Conservation (phyloP, 2,888 invertebrate genomes). For the Ariolimax columbianus region DNA sequence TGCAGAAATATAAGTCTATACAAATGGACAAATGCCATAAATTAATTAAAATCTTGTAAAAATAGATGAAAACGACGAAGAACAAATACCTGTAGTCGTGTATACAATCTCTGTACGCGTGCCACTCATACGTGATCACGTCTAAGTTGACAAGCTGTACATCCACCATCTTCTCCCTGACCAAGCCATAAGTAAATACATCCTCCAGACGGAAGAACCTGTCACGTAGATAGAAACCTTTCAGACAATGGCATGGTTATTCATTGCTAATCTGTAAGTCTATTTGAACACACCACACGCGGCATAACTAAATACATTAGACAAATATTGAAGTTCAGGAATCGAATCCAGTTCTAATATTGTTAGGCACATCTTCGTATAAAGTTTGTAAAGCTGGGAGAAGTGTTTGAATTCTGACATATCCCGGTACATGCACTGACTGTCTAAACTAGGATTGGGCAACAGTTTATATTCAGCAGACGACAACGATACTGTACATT, state of each 20-base stretch:
- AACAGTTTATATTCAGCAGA: too few relatives aligned
- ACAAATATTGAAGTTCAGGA: not conserved
- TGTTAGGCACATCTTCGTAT: not conserved
- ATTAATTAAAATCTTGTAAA: too few relatives aligned
- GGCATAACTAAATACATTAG: not conserved
- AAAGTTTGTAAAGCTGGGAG: not conserved
- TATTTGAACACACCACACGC: not conserved
- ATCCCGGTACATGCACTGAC: too few relatives aligned
- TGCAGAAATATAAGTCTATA: too few relatives aligned
- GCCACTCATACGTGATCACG: conserved; percentile 38
- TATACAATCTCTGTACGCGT: conserved; percentile 35
- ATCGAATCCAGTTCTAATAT: not conserved
- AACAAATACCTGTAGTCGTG: conserved; percentile 31
- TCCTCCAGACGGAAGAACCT: conserved; percentile 47
- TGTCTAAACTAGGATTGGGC: too few relatives aligned
- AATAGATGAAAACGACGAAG: too few relatives aligned
- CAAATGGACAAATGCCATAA: too few relatives aligned
- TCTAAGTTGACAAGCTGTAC: conserved; percentile 44
- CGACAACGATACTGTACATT: too few relatives aligned
- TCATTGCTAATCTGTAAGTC: not conserved
- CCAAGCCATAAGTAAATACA: conserved; percentile 46
- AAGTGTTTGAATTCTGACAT: not conserved
- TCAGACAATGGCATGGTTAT: not conserved
- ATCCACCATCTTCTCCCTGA: conserved; percentile 43
- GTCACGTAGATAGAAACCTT: not conserved